Evolutionary conservation across 1,140 invertebrate species (phyloP).

Genomic region (Parapsyche elsis): DNA sequence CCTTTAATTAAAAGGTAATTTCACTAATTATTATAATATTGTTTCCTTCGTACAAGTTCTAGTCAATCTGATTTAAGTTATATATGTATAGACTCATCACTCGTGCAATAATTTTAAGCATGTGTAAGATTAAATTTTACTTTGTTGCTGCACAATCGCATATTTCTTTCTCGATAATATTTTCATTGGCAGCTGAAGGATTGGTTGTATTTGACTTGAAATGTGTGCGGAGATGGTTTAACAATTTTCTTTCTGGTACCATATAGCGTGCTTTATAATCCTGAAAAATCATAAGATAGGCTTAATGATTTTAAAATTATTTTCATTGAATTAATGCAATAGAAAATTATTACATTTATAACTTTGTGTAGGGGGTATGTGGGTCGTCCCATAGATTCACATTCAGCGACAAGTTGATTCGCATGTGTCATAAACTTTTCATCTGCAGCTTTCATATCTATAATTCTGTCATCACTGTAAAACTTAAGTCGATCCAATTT

Average conservation of each 20-base stretch:
- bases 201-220: neutral
- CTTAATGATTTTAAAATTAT: too few relatives aligned
- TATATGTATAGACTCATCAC: too few relatives aligned
- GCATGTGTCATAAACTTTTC: constrained; percentile 60
- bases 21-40: too few relatives aligned
- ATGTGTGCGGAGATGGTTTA: constrained; percentile 49
- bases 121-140: neutral
- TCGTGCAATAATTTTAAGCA: too few relatives aligned
- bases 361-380: constrained; percentile 58
- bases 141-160: neutral
- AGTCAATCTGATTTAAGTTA: too few relatives aligned
- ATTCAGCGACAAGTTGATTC: constrained; percentile 59
- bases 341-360: constrained; percentile 57
- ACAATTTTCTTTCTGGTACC: constrained; percentile 38
- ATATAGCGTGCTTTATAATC: constrained; percentile 53
- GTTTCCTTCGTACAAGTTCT: too few relatives aligned
- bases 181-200: neutral
- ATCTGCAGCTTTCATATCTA: constrained; percentile 60
- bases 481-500: constrained; percentile 60
- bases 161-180: neutral
- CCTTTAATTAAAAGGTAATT: too few relatives aligned
- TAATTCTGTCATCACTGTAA: constrained; percentile 60
- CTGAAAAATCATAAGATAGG: constrained; percentile 42
- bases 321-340: too few relatives aligned
- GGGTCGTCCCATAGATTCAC: constrained; percentile 56